Conservation (phyloP, 2,113 vertebrate genomes). For the Ciconia boyciana region DNA sequence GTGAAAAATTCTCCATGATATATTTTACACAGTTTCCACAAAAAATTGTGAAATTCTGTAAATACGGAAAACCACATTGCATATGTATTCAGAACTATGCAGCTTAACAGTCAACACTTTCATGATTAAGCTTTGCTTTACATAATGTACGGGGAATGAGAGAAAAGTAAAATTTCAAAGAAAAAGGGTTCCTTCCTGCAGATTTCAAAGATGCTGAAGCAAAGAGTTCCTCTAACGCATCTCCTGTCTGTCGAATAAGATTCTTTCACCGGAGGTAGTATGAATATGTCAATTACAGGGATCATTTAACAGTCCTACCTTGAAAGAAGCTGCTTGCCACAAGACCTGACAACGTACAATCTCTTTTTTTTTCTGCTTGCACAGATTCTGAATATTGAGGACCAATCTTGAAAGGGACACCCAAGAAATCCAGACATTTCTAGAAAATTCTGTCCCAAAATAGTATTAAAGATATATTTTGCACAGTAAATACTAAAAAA, state of each 20-base stretch:
- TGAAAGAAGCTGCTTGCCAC: background rate
- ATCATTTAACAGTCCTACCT: background rate
- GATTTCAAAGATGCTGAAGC: slow-evolving; percentile 30
- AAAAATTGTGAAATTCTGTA: background rate
- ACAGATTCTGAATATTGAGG: background rate
- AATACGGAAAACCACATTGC: background rate
- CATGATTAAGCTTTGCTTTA: slow-evolving; percentile 19
- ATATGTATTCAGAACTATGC: background rate
- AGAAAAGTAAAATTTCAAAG: slow-evolving; percentile 8
- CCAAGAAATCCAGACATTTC: background rate
- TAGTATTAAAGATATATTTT: background rate
- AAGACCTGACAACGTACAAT: background rate
- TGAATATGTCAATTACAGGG: background rate
- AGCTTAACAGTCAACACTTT: slow-evolving; percentile 6
- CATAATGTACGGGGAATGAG: background rate
- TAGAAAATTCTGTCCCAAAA: background rate
- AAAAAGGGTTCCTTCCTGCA: background rate
- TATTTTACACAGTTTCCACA: background rate
- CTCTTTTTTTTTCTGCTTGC: background rate
- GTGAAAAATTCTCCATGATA: background rate
- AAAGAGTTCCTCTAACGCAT: background rate
- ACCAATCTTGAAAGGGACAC: background rate
- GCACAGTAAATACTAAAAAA: background rate
- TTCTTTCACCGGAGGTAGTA: background rate
- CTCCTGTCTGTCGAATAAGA: background rate